These are phyloP conservation scores for Panagrolaimus sp. DNA, from an alignment of 1,140 invertebrate genomes.

Conservation along the genomic window DNA sequence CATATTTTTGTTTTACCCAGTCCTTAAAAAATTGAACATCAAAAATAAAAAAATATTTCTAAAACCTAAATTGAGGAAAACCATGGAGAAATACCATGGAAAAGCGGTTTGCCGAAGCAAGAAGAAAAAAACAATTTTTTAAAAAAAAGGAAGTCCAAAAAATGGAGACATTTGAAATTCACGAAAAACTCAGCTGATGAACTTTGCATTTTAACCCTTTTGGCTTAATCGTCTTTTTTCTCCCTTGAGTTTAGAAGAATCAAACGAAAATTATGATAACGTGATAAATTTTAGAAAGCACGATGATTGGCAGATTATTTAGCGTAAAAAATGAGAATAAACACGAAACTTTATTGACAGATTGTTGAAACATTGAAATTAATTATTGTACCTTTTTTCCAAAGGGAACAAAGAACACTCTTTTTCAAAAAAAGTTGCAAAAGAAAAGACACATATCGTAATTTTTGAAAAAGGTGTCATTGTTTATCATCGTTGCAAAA, in stretches of 20 bases:
- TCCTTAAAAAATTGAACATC: neutral
- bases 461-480: neutral
- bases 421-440: neutral
- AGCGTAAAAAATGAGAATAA: neutral
- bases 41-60: neutral
- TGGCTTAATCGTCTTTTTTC: no score
- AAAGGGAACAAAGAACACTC: neutral
- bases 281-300: no score
- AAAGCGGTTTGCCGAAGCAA: neutral
- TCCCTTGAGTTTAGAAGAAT: no score
- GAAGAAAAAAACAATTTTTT: neutral
- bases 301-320: neutral
- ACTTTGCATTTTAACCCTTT: neutral
- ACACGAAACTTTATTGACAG: neutral
- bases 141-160: neutral
- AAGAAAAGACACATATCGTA: neutral
- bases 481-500: neutral
- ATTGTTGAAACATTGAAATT: neutral
- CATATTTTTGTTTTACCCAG: conserved; percentile 29
- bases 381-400: neutral
- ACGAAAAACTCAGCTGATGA: neutral
- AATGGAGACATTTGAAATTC: conserved; percentile 2
- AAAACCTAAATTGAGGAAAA: neutral
- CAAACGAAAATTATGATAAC: no score
- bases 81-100: neutral